Conservation (phyloP, 2,113 vertebrate genomes). For the Ciconia boyciana region DNA sequence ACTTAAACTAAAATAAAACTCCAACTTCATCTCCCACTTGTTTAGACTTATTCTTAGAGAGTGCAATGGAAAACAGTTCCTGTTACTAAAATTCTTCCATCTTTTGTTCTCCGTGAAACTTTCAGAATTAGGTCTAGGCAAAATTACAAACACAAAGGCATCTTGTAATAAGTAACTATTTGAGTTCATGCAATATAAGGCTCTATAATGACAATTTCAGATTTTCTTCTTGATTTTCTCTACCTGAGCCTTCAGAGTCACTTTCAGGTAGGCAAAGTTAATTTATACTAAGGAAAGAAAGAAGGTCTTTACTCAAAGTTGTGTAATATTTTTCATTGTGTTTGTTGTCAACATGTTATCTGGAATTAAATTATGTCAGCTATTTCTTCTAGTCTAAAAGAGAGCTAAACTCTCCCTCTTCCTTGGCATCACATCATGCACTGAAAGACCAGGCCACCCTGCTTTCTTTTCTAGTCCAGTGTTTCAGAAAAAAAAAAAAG, state of each 20-base stretch:
- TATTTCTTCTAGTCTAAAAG: not conserved
- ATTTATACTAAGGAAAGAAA: not conserved
- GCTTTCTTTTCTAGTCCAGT: not conserved
- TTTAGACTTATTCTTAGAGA: not conserved
- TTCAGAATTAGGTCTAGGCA: not conserved
- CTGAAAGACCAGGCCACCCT: conserved; percentile 16
- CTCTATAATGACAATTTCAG: not conserved
- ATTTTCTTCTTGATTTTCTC: not conserved
- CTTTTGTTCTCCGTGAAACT: not conserved
- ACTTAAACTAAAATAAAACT: not conserved
- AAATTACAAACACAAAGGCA: not conserved
- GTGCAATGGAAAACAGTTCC: not conserved
- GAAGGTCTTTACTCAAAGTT: not conserved
- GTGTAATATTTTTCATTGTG: not conserved
- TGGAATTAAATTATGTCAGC: not conserved
- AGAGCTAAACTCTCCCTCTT: not conserved
- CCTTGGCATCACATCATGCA: conserved; percentile 5
- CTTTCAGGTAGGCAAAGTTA: not conserved
- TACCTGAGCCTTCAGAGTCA: not conserved
- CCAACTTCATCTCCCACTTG: not conserved
- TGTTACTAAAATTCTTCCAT: not conserved
- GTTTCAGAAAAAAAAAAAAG: conserved; percentile 6
- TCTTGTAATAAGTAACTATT: not conserved
- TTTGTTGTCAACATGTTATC: not conserved
- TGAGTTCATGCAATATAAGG: not conserved